Conservation (phyloP, 1,140 invertebrate genomes). For the Leptoteleia sp. region DNA sequence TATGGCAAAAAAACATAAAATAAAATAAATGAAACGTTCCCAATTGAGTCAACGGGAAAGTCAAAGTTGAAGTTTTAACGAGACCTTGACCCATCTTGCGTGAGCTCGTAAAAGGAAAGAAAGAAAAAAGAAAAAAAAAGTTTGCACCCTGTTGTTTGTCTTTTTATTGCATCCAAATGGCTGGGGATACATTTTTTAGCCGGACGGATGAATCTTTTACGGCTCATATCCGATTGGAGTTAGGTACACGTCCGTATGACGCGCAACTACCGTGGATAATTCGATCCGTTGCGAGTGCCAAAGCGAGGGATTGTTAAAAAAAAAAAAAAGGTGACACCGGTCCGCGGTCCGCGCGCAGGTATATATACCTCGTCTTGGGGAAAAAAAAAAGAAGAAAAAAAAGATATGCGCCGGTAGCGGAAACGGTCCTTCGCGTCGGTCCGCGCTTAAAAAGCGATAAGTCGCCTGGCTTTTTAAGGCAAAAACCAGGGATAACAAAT, state of each 20-base stretch:
- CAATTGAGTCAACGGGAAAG: no score
- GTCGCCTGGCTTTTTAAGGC: conserved; percentile 32
- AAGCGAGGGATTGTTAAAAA: conserved; percentile 4
- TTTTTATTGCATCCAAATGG: neutral
- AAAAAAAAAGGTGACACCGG: conserved; percentile 30
- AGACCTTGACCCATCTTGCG: conserved; percentile 47
- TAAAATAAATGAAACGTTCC: no score
- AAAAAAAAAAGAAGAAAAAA: no score
- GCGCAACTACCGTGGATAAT: conserved; percentile 60
- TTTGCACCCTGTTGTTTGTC: neutral
- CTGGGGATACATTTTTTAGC: conserved; percentile 10
- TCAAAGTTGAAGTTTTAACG: conserved; percentile 11
- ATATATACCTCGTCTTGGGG: conserved; percentile 43
- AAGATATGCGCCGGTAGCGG: conserved; percentile 45
- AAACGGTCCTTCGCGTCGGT: conserved; percentile 34
- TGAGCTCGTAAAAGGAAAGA: no score
- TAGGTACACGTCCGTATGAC: conserved; percentile 48
- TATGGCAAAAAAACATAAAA: no score
- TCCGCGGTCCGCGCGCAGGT: conserved; percentile 20
- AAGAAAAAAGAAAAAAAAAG: no score
- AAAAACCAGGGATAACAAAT: conserved; percentile 35
- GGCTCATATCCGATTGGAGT: conserved; percentile 26
- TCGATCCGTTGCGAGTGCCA: conserved; percentile 44
- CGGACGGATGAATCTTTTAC: conserved; percentile 43
- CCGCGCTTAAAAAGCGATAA: conserved; percentile 18